Conservation (phyloP, 2,113 vertebrate species). For the Perognathus longimembris region DNA sequence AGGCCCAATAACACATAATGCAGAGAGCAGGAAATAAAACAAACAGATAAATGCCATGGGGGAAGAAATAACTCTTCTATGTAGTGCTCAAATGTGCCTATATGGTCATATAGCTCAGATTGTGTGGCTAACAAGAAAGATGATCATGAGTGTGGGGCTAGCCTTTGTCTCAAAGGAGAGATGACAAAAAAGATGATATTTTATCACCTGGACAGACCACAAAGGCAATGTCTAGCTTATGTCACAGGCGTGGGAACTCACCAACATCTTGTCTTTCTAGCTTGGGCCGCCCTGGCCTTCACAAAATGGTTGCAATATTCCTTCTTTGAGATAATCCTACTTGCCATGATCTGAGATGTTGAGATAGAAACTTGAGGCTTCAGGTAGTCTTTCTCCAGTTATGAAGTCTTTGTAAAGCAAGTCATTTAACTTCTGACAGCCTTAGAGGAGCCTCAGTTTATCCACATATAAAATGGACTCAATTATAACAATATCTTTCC, state of each 20-base stretch:
- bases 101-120: background rate
- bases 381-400: background rate
- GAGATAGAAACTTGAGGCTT: background rate
- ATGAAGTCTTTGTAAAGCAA: background rate
- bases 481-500: background rate
- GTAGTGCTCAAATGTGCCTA: background rate
- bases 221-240: background rate
- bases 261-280: background rate
- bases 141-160: background rate
- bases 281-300: background rate
- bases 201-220: background rate
- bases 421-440: background rate
- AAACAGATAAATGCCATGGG: constrained; percentile 56
- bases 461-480: background rate
- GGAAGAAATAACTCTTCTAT: constrained; percentile 15
- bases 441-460: background rate
- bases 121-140: background rate
- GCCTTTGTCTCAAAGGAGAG: background rate
- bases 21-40: constrained; percentile 65
- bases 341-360: background rate
- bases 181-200: background rate
- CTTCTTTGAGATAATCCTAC: background rate
- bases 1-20: constrained; percentile 74
- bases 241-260: background rate
- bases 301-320: background rate